Evolutionary conservation across 2,888 invertebrate species (phyloP), one percentile per base, ranked within the genome.

Genomic region (Plusia festucae): DNA sequence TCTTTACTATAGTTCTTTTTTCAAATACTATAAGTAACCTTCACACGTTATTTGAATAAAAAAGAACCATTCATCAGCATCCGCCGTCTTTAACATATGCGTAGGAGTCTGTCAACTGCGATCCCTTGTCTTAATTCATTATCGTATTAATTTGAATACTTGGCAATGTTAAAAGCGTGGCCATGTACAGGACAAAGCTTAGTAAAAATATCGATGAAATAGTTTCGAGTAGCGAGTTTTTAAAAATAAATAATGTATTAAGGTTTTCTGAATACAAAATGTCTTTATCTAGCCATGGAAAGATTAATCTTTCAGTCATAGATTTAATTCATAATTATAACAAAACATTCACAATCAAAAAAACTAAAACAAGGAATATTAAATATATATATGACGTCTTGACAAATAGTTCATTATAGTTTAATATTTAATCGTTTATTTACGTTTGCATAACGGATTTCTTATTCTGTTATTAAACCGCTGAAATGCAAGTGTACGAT

Each of bases 61-160:
- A 84, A 85, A 82, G 77, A 76, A 78, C 62, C 75, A 85, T 83
- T 74, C 67, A 83, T 85, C 82, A 74, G 76, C 81, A 83, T 85
- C 83, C 80, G 85, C 71, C 79, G 72, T 73, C 70, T 20, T 9
- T 3, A 80, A 79, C 84, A 86, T 79, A 77, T 83, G 89, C 86
- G 90, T 89, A 87, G 90, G 89, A 85, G 88, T 84, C 82, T 81
- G 83, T 77, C 82, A 82, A 73, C 77, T 81, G 74, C 67, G 81
- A 85, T 84, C 82, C 71, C 82, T 82, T 79, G 79, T 83, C 70
- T 78, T 83, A 83, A 84, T 84, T 76, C 78, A 78, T 69, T 66
- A 78, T 72, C 68, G 70, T 61, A 63, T 71, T 76, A 55, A 56
- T 65, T 46, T 59, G 61, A 72, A 70, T 60, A 62, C 65, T 22